These are phyloP conservation scores for Onchidella celtica DNA, from an alignment of 2,888 invertebrate genomes.

Conservation along the genomic window DNA sequence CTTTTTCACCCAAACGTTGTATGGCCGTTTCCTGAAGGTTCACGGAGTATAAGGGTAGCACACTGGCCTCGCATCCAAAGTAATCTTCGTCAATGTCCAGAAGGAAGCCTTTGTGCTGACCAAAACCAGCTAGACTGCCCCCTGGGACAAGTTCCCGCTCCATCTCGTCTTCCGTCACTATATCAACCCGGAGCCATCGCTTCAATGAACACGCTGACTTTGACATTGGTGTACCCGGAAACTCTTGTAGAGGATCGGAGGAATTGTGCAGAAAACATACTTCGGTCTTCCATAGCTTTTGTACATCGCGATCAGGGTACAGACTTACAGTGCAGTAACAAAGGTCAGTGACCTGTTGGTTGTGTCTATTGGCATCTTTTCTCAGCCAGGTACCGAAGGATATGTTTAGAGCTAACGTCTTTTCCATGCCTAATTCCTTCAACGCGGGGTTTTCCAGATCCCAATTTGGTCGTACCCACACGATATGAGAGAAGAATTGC, in stretches of 20 bases:
- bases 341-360: no score
- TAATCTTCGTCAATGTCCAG: slow-evolving; percentile 72
- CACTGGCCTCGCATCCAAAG: slow-evolving; percentile 66
- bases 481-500: slow-evolving; percentile 62
- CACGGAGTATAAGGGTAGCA: slow-evolving; percentile 57
- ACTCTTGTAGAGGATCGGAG: background rate
- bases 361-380: background rate
- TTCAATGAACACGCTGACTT: background rate
- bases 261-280: background rate
- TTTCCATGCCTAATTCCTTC: background rate
- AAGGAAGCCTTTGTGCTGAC: slow-evolving; percentile 53
- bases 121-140: slow-evolving; percentile 23
- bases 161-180: background rate
- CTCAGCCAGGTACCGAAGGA: background rate
- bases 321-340: no score
- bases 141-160: background rate
- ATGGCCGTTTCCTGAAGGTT: slow-evolving; percentile 54
- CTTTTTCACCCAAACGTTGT: slow-evolving; percentile 50
- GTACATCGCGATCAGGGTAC: no score
- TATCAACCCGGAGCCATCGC: background rate
- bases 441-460: no score
- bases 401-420: background rate
- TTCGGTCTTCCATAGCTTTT: no score
- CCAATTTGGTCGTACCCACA: slow-evolving; percentile 73
- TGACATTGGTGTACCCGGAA: background rate